Base-by-base conservation (phyloP, 2,113 vertebrate species). In the Forbesichthys agassizii region DNA sequence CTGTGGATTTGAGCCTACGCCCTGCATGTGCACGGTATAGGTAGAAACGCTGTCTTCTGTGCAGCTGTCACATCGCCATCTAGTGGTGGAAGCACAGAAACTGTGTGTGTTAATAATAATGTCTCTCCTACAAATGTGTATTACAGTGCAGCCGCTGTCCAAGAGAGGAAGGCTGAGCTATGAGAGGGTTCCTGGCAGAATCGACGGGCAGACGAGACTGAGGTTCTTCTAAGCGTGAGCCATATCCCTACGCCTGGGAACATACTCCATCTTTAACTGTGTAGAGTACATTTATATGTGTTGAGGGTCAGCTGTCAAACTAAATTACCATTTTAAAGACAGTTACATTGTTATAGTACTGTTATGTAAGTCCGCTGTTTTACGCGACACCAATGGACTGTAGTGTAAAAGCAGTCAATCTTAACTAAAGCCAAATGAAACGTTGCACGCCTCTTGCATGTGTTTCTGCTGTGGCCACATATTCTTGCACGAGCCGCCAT, bases 121-220 rank as follows among this genome's bases (percentile, higher is more conserved):
- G 36, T 42, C 0, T 42, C 36, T 42, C 3, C 7, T 42, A 5
- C 36, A 42, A 42, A 42, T 42, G 36, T 70, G 1, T 69, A 57
- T 75, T 74, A 16, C 80, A 92, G 91, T 20, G 54, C 42, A 75
- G 82, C 75, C 83, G 0, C 88, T 91, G 4, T 53, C 72, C 67
- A 98, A 97, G 88, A 96, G 86, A 79, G 89, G 74, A 27, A 93
- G 85, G 70, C 47, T 98, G 46, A 87, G 86, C 9, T 97, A 92
- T 65, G 96, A 98, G 91, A 94, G 80, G 84, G 91, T 97, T 9
- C 96, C 96, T 11, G 96, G 95, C 69, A 92, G 95, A 86, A 89
- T 60, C 61, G 96, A 98, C 64, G 96, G 96, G 74, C 96, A 98
- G 89, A 99, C 96, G 4, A 92, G 94, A 64, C 95, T 98, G 1